Evolutionary conservation across 2,113 vertebrate genomes (phyloP).

Genomic region (Petrocephalus zakoni): DNA sequence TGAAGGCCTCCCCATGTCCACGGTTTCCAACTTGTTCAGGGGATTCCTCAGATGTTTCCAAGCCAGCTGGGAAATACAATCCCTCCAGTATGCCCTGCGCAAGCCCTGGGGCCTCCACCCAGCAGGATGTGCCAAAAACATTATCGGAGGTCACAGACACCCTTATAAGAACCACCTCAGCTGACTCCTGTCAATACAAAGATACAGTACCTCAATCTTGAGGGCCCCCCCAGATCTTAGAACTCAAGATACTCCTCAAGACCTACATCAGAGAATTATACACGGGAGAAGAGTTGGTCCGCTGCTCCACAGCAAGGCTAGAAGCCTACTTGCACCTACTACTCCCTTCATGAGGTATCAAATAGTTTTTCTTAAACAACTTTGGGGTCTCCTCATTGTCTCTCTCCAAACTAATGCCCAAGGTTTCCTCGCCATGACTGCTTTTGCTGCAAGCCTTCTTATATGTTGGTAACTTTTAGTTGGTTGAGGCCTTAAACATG

Average conservation of each 20-base stretch:
- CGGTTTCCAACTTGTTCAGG: not conserved
- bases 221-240: not conserved
- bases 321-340: not conserved
- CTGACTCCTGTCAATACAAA: not conserved
- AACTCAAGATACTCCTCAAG: not conserved
- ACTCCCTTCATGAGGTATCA: not conserved
- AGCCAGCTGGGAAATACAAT: not conserved
- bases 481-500: too few relatives aligned
- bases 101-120: not conserved
- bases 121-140: not conserved
- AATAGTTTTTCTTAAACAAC: not conserved
- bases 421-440: not conserved
- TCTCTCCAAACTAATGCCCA: not conserved
- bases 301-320: not conserved
- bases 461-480: not conserved
- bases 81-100: not conserved
- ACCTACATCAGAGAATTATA: not conserved
- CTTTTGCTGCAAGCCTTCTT: not conserved
- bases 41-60: not conserved
- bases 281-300: not conserved
- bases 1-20: not conserved
- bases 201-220: not conserved
- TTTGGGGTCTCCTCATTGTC: not conserved
- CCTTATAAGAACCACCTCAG: not conserved
- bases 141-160: not conserved